Evolutionary conservation across 2,113 vertebrate species (phyloP).

Genomic region (Hippocampus comes): DNA sequence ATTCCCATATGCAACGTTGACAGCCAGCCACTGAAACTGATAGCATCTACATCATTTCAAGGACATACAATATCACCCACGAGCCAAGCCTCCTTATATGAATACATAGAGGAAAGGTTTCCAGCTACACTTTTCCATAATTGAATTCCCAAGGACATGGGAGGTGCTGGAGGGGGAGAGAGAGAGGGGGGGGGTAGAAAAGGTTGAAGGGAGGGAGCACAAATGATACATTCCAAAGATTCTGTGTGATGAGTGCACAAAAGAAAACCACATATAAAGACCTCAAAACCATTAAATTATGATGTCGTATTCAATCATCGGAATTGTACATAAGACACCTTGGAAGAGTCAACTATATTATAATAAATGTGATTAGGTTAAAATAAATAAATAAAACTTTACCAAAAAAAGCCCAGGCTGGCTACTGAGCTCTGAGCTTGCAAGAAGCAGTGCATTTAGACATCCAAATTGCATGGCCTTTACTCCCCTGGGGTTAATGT

Average conservation of each 20-base stretch:
- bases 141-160: slow-evolving; percentile 65
- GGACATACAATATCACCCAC: slow-evolving; percentile 62
- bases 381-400: background rate
- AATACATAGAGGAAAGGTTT: slow-evolving; percentile 59
- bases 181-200: slow-evolving; percentile 13
- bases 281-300: background rate
- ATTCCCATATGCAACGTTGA: slow-evolving; percentile 45
- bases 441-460: slow-evolving; percentile 26
- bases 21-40: slow-evolving; percentile 49
- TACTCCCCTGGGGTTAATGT: slow-evolving; percentile 48
- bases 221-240: slow-evolving; percentile 12
- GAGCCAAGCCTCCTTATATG: slow-evolving; percentile 51
- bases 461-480: slow-evolving; percentile 57
- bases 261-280: slow-evolving; percentile 10
- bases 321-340: background rate
- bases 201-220: slow-evolving; percentile 10
- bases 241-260: slow-evolving; percentile 9
- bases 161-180: slow-evolving; percentile 2
- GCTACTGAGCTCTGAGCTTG: slow-evolving; percentile 26
- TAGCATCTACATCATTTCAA: slow-evolving; percentile 67
- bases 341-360: slow-evolving; percentile 13
- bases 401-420: background rate
- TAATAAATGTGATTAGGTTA: slow-evolving; percentile 27
- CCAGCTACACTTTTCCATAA: slow-evolving; percentile 55
- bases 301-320: background rate